phyloP scores from a whole-genome alignment of 2,888 invertebrate genomes.

The Apeira syringaria region DNA sequence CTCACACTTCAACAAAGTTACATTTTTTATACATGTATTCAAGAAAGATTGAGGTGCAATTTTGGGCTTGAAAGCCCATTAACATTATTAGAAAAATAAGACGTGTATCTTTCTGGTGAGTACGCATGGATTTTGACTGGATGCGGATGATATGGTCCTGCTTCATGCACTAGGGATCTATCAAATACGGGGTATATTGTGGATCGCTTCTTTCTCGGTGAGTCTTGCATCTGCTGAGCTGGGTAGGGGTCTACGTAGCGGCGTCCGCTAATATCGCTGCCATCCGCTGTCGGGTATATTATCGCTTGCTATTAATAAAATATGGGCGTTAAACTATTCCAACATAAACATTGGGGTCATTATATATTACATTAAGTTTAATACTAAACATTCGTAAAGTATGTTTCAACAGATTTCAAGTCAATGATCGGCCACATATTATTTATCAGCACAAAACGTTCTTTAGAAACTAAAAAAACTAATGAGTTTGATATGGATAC shows the following conservation, averaged over 20 bases:
- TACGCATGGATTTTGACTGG: conserved; percentile 63
- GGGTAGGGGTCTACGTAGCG: conserved; percentile 77
- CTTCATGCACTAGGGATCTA: conserved; percentile 44
- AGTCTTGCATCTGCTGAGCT: conserved; percentile 72
- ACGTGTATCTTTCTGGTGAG: conserved; percentile 69
- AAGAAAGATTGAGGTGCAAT: conserved; percentile 41
- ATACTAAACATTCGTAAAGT: too few species aligned
- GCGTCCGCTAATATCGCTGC: conserved; percentile 70
- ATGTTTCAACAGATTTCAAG: too few species aligned
- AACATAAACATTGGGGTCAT: too few species aligned
- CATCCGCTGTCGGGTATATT: conserved; percentile 78
- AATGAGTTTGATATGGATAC: too few species aligned
- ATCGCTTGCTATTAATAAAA: conserved; percentile 69
- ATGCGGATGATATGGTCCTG: conserved; percentile 45
- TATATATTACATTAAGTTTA: too few species aligned
- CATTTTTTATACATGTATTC: conserved; percentile 10
- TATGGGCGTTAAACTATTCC: conserved; percentile 39
- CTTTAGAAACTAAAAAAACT: too few species aligned
- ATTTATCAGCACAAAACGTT: too few species aligned
- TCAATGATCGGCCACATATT: too few species aligned
- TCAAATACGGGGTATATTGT: conserved; percentile 59
- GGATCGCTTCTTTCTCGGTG: conserved; percentile 71
- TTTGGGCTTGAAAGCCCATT: conserved; percentile 43
- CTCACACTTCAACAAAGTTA: background rate
- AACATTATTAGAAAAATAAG: conserved; percentile 60